These are phyloP conservation scores for Sebastes minor DNA, from an alignment of 2,797 vertebrate species.

Conservation along the genomic window DNA sequence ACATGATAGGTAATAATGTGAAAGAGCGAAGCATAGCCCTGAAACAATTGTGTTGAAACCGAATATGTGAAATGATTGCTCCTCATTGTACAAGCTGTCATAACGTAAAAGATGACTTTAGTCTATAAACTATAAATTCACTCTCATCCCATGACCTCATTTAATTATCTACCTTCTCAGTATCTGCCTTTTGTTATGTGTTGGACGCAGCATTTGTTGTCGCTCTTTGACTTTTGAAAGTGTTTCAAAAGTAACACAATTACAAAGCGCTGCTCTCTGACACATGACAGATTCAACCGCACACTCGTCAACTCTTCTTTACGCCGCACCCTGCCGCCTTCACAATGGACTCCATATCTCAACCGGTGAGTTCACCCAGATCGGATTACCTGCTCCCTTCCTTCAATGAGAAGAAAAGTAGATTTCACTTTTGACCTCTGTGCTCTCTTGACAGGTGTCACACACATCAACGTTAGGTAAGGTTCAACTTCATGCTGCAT, in stretches of 20 bases:
- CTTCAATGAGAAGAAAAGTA: conserved; percentile 54
- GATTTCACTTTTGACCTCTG: conserved; percentile 66
- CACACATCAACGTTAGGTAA: conserved; percentile 15
- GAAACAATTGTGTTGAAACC: conserved; percentile 44
- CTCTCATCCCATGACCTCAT: conserved; percentile 48
- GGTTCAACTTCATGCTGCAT: conserved; percentile 14
- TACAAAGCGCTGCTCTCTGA: conserved; percentile 45
- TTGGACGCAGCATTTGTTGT: conserved; percentile 31
- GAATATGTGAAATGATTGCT: conserved; percentile 33
- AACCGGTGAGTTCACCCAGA: conserved; percentile 73
- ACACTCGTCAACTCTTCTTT: conserved; percentile 52
- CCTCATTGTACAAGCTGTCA: conserved; percentile 31
- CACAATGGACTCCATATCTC: conserved; percentile 70
- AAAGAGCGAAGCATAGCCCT: not conserved
- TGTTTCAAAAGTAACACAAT: conserved; percentile 50
- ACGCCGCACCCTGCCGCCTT: conserved; percentile 38
- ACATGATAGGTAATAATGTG: conserved; percentile 20
- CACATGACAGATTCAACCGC: conserved; percentile 58
- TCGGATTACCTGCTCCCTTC: conserved; percentile 63
- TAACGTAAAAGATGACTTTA: conserved; percentile 20
- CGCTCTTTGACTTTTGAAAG: conserved; percentile 36
- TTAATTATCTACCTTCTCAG: conserved; percentile 22
- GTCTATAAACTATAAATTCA: conserved; percentile 18
- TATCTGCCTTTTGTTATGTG: conserved; percentile 30
- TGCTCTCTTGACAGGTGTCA: conserved; percentile 51